Conservation (phyloP, 2,797 vertebrate genomes). For the Bradypodion ventrale region DNA sequence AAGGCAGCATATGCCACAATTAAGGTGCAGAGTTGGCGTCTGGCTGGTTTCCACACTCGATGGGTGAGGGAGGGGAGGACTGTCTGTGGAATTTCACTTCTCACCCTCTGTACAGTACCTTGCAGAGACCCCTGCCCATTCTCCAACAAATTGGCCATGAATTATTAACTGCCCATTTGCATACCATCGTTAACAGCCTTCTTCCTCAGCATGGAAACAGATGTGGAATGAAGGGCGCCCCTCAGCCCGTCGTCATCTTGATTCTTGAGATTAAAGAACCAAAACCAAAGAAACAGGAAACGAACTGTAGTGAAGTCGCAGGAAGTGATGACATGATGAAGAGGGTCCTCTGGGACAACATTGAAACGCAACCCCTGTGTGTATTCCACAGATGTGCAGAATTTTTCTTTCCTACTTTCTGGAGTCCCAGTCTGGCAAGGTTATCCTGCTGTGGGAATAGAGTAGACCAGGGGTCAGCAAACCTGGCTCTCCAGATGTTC, state of each 20-base stretch:
- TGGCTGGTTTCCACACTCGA: slow-evolving; percentile 48
- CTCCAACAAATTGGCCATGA: slow-evolving; percentile 46
- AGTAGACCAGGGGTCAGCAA: not conserved
- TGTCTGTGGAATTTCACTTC: slow-evolving; percentile 6
- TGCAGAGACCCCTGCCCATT: slow-evolving; percentile 50
- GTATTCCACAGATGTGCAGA: no score
- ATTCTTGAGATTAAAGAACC: no score
- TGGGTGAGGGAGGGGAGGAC: not conserved
- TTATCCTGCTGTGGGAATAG: no score
- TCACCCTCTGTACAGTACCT: slow-evolving; percentile 31
- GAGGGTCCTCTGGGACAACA: no score
- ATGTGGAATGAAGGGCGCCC: not conserved
- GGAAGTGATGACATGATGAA: no score
- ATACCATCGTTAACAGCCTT: slow-evolving; percentile 41
- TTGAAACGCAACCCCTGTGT: no score
- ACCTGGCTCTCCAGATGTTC: no score
- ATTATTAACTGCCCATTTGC: slow-evolving; percentile 67
- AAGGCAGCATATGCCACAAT: slow-evolving; percentile 23
- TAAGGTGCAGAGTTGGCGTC: not conserved
- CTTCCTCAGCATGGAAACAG: not conserved
- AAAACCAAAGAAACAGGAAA: no score
- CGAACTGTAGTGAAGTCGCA: no score
- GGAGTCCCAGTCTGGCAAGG: no score
- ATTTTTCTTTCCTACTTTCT: no score
- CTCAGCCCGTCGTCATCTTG: no score